Evolutionary conservation across 1,140 invertebrate genomes (phyloP).

Genomic region (Drosophila equinoxialis): DNA sequence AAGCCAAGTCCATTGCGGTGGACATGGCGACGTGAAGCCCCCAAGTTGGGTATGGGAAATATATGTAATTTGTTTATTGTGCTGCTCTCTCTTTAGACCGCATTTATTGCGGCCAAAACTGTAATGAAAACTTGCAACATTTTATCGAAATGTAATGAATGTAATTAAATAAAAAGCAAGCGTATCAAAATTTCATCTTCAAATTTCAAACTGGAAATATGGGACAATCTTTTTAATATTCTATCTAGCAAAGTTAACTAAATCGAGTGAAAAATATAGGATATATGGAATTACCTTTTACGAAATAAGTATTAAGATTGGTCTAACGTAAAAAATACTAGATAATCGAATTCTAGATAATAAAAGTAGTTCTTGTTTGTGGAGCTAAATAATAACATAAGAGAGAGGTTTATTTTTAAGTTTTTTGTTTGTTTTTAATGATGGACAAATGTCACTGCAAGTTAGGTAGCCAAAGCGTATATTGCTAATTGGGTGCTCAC

Average conservation of each 20-base stretch:
- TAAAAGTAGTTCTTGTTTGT: too few species aligned
- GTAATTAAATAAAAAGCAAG: background rate
- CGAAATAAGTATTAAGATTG: too few species aligned
- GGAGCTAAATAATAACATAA: too few species aligned
- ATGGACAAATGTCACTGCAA: background rate
- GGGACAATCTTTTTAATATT: too few species aligned
- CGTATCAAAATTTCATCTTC: background rate
- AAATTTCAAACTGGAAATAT: too few species aligned
- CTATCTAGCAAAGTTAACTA: too few species aligned
- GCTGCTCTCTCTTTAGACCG: slow-evolving; percentile 56
- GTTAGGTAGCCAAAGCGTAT: slow-evolving; percentile 9
- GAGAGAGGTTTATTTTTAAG: too few species aligned
- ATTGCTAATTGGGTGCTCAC: slow-evolving; percentile 18
- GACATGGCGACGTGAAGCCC: slow-evolving; percentile 12
- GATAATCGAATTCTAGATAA: too few species aligned
- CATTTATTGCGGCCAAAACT: slow-evolving; percentile 38
- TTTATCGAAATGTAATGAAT: slow-evolving; percentile 11
- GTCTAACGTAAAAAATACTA: too few species aligned
- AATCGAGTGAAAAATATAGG: too few species aligned
- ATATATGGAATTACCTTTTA: too few species aligned
- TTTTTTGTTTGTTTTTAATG: background rate
- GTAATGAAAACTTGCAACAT: slow-evolving; percentile 42
- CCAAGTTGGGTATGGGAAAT: slow-evolving; percentile 44
- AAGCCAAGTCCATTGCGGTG: slow-evolving; percentile 15
- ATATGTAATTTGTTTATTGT: slow-evolving; percentile 70